Percentiles rank a stretch among this genome's conserved stretches.
Conservation (phyloP, 2,113 vertebrate genomes). For the Podocnemis expansa region DNA sequence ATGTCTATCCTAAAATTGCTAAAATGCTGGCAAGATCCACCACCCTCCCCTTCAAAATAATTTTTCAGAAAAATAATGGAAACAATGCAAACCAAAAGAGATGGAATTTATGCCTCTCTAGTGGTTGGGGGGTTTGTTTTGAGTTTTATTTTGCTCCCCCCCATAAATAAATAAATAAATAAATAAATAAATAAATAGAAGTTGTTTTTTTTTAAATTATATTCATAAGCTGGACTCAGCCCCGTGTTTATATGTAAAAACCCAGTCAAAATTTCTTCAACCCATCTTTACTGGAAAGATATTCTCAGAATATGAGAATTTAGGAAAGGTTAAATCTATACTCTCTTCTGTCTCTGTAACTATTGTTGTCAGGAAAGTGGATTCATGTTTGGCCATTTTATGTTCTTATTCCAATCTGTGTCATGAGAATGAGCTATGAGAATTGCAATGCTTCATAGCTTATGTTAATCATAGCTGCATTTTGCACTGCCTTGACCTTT, state of each 20-base stretch:
- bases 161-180: too few relatives aligned
- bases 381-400: constrained; percentile 17
- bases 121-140: neutral
- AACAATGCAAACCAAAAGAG: neutral
- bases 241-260: neutral
- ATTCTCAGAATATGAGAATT: neutral
- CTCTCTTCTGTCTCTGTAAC: neutral
- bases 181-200: too few relatives aligned
- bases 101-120: neutral
- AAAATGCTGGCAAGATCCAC: neutral
- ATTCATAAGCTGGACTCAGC: neutral
- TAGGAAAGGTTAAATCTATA: neutral
- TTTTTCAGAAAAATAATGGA: neutral
- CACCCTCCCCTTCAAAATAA: neutral
- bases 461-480: constrained; percentile 52
- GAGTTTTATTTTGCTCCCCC: too few relatives aligned
- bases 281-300: neutral
- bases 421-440: constrained; percentile 57
- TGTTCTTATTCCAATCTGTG: constrained; percentile 40
- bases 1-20: neutral
- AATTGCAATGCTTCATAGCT: constrained; percentile 53
- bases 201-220: too few relatives aligned
- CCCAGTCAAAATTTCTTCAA: neutral
- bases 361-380: neutral
- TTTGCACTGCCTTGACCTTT: constrained; percentile 67